Evolutionary conservation across 2,888 invertebrate species (phyloP).

Genomic region (Cryptocephalus moraei): DNA sequence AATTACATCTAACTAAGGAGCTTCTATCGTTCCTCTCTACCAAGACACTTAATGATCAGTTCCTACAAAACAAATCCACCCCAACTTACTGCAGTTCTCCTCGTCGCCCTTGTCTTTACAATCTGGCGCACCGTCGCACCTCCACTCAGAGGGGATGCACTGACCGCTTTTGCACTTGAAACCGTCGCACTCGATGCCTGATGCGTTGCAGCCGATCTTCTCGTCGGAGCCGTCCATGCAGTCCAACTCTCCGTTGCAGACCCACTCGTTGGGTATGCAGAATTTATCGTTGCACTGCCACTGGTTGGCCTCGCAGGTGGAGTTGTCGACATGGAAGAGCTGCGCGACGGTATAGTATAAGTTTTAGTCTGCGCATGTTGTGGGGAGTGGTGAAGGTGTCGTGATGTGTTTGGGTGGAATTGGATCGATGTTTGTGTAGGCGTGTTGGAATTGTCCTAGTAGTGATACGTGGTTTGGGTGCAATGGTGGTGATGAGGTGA

Average conservation of each 20-base stretch:
- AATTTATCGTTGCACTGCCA: slow-evolving; percentile 32
- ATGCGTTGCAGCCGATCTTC: slow-evolving; percentile 35
- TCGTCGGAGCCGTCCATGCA: slow-evolving; percentile 38
- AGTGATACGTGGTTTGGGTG: too few species aligned
- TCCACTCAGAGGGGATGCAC: slow-evolving; percentile 44
- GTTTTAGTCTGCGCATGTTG: too few species aligned
- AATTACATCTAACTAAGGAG: too few species aligned
- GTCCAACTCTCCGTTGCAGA: slow-evolving; percentile 34
- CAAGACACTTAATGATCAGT: too few species aligned
- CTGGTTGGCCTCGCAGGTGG: slow-evolving; percentile 25
- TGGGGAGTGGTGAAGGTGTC: too few species aligned
- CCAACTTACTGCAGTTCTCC: slow-evolving; percentile 43
- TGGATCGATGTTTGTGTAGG: too few species aligned
- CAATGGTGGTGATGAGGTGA: too few species aligned
- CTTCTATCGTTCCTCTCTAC: too few species aligned
- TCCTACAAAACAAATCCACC: too few species aligned
- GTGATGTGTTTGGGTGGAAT: too few species aligned
- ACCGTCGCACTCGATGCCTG: slow-evolving; percentile 43
- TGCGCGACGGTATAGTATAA: too few species aligned
- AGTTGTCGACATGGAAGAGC: slow-evolving; percentile 4
- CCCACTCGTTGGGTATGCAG: slow-evolving; percentile 30
- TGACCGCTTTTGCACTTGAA: slow-evolving; percentile 50
- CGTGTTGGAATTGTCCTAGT: too few species aligned
- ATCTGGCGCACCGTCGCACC: slow-evolving; percentile 47
- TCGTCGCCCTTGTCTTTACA: slow-evolving; percentile 50